Base-by-base conservation (phyloP, 2,113 vertebrate species). In the Puntigrus tetrazona region DNA sequence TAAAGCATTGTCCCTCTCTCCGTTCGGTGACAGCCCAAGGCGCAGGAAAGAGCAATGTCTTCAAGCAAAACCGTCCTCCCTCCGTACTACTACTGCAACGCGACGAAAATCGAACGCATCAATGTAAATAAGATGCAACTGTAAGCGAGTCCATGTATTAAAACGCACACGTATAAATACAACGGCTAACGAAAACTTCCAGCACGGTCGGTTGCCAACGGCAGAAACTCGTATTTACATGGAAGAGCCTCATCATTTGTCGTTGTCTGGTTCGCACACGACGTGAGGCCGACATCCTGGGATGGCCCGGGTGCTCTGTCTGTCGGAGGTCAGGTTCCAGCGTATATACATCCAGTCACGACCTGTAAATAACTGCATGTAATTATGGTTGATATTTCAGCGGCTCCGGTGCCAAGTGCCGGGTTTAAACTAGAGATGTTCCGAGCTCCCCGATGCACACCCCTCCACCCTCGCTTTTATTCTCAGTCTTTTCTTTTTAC, bases 401-500 rank as follows among this genome's bases (percentile, higher is more conserved):
- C 74, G 61, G 43, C 73, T 41, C 47, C n/a, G n/a, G 75, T 69
- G 55, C 36, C 43, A 67, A 84, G 27, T 65, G 41, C 63, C 59
- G 41, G 43, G 8, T 84, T 84, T 75, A 47, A 85, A 86, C 57
- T 69, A 83, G 81, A 79, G 59, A 80, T 76, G 63, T 57, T 67
- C 70, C 25, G 72, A 31, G 45, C 91, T 88, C 92, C 92, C n/a
- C 88, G 77, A 84, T 76, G 63, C 81, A 45, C 87, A 82, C 86
- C 57, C 80, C 82, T 84, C 72, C 55, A 45, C 82, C 92, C 90
- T 94, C 94, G n/a, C n/a, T n/a, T 87, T 78, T 91, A 88, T 91
- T 89, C 87, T 87, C 91, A 80, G 83, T 93, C 92, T 92, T 92
- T 84, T 50, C 82, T 90, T 87, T n/a, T n/a, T 86, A 91, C 87